These are phyloP conservation scores for honey bee (Apis mellifera) DNA, from an alignment of 1,140 invertebrate genomes.

Conservation along the genomic window DNA sequence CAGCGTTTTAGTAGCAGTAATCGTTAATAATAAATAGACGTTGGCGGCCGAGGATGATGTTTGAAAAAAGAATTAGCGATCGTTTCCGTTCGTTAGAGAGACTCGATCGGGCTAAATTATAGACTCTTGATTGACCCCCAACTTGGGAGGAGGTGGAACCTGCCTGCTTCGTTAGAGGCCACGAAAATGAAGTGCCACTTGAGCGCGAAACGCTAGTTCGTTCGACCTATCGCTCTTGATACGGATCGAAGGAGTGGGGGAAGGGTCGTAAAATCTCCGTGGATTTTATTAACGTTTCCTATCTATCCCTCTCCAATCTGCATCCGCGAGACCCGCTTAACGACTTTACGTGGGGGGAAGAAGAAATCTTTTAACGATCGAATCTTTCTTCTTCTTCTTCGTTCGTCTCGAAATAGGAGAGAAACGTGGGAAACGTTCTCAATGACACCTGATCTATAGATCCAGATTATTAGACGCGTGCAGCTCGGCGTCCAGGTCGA, in stretches of 20 bases:
- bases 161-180: slow-evolving; percentile 43
- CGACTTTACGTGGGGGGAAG: not conserved
- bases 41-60: slow-evolving; percentile 69
- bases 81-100: slow-evolving; percentile 81
- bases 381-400: not conserved
- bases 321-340: not conserved
- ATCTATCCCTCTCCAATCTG: slow-evolving; percentile 4
- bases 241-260: not conserved
- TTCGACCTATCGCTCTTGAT: slow-evolving; percentile 27
- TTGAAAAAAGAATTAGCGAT: slow-evolving; percentile 79
- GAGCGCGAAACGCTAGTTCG: slow-evolving; percentile 44
- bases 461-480: slow-evolving; percentile 79
- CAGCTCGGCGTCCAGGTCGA: slow-evolving; percentile 78
- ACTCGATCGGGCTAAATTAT: slow-evolving; percentile 81
- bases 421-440: not conserved
- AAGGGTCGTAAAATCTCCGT: slow-evolving; percentile 14
- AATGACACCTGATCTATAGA: slow-evolving; percentile 80
- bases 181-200: slow-evolving; percentile 44
- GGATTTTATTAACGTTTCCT: slow-evolving; percentile 22
- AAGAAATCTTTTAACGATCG: slow-evolving; percentile 28
- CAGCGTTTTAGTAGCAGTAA: no score
- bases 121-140: slow-evolving; percentile 80
- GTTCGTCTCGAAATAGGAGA: not conserved
- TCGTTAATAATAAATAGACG: slow-evolving; percentile 75
- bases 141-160: slow-evolving; percentile 44